Percentiles rank a stretch among this genome's conserved stretches.
Evolutionary conservation across 1,140 invertebrate genomes (phyloP).

Genomic region (Proctacanthus coquilletti): DNA sequence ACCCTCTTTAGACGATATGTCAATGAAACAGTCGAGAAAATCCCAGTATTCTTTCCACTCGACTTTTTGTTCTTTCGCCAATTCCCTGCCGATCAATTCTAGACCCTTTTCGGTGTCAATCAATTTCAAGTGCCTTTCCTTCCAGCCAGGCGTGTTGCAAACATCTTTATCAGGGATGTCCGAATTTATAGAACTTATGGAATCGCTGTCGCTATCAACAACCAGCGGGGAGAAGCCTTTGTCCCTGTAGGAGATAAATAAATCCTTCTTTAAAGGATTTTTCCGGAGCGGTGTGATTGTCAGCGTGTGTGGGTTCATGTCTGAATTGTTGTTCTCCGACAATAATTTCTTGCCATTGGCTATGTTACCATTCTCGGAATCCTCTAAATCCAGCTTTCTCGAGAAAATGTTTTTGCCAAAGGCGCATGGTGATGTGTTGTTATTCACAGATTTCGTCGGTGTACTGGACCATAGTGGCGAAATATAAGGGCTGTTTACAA

Average conservation of each 20-base stretch:
- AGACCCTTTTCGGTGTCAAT: conserved; percentile 70
- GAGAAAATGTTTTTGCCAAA: too few species aligned
- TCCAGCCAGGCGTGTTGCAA: conserved; percentile 13
- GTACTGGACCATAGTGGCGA: conserved; percentile 9
- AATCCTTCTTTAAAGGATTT: conserved; percentile 6
- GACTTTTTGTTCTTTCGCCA: conserved; percentile 59
- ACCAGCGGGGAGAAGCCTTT: conserved; percentile 6
- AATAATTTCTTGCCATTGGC: too few species aligned
- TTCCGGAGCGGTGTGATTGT: background rate
- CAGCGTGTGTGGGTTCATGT: too few species aligned
- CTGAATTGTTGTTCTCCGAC: too few species aligned
- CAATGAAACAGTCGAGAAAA: conserved; percentile 63
- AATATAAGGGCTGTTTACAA: conserved; percentile 10
- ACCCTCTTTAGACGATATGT: conserved; percentile 55
- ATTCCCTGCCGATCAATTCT: conserved; percentile 59
- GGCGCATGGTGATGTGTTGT: too few species aligned
- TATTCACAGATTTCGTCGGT: background rate
- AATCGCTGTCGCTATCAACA: conserved; percentile 1
- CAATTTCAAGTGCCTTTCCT: conserved; percentile 38
- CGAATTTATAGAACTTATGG: background rate
- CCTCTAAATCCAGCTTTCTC: too few species aligned
- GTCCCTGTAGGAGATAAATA: conserved; percentile 9
- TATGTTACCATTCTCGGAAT: too few species aligned
- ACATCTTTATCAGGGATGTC: conserved; percentile 6
- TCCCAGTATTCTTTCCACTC: conserved; percentile 87